Conservation (phyloP, 2,113 vertebrate genomes). For the Puma concolor region DNA sequence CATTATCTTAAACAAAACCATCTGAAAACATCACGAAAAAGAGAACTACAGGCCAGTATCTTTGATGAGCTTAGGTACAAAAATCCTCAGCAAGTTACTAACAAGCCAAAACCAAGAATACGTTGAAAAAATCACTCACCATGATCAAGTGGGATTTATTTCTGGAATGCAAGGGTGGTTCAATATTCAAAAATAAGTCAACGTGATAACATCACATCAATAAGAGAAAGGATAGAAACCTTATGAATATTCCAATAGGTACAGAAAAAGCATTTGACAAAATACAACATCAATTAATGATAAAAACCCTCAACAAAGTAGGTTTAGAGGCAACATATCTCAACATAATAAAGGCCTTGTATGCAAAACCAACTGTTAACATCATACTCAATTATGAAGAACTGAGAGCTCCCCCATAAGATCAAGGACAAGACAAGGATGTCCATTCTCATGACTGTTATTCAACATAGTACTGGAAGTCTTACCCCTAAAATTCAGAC, state of each 20-base stretch:
- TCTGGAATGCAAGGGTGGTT: background rate
- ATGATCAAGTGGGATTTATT: background rate
- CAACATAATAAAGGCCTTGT: background rate
- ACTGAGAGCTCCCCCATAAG: background rate
- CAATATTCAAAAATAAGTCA: background rate
- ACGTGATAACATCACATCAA: background rate
- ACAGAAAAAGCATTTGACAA: background rate
- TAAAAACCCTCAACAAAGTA: background rate
- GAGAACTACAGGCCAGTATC: background rate
- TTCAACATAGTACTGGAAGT: background rate
- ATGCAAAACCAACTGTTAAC: background rate
- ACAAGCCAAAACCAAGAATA: background rate
- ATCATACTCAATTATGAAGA: background rate
- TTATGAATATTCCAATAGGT: background rate
- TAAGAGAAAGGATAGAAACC: background rate
- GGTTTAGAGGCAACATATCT: background rate
- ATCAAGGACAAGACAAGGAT: background rate
- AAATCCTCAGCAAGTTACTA: background rate
- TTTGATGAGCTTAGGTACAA: background rate
- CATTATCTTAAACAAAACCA: background rate
- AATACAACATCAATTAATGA: background rate
- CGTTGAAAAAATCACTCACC: background rate
- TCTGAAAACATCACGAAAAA: background rate
- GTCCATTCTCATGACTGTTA: background rate
- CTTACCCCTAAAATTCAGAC: background rate